phyloP scores from a whole-genome alignment of 2,888 invertebrate genomes.

The Lochmaea capreae region DNA sequence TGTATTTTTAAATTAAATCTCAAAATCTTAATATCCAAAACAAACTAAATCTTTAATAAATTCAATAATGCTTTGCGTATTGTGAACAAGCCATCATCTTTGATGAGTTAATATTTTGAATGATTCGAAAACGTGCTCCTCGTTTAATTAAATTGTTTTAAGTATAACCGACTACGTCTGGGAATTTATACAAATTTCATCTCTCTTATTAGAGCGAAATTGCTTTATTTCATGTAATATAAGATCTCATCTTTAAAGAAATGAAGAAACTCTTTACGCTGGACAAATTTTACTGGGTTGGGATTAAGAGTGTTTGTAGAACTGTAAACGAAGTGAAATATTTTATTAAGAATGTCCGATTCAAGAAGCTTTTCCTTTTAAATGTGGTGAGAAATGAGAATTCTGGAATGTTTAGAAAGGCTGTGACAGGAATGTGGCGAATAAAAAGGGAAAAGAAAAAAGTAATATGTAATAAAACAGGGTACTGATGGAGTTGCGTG shows the following conservation, averaged over 20 bases:
- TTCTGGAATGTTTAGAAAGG: too few species aligned
- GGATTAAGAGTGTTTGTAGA: too few species aligned
- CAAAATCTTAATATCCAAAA: neutral
- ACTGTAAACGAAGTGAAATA: too few species aligned
- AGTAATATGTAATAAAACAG: too few species aligned
- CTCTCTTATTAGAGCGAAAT: neutral
- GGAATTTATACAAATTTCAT: neutral
- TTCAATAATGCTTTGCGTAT: neutral
- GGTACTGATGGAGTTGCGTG: too few species aligned
- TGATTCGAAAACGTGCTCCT: neutral
- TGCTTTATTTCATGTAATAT: neutral
- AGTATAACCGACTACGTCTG: neutral
- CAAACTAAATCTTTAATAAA: neutral
- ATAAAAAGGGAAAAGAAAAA: too few species aligned
- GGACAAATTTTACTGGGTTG: too few species aligned
- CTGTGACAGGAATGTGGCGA: too few species aligned
- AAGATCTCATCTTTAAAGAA: too few species aligned
- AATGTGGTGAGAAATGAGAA: too few species aligned
- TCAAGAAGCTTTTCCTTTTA: too few species aligned
- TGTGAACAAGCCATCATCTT: neutral
- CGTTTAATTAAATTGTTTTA: conserved; percentile 4
- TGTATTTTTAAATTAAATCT: neutral
- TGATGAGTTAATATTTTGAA: neutral
- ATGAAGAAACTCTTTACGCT: neutral
- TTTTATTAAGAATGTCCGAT: too few species aligned